phyloP scores from a whole-genome alignment of 30 jellyfish, hydroid and myxozoan species.

The Chironex yamaguchii region DNA sequence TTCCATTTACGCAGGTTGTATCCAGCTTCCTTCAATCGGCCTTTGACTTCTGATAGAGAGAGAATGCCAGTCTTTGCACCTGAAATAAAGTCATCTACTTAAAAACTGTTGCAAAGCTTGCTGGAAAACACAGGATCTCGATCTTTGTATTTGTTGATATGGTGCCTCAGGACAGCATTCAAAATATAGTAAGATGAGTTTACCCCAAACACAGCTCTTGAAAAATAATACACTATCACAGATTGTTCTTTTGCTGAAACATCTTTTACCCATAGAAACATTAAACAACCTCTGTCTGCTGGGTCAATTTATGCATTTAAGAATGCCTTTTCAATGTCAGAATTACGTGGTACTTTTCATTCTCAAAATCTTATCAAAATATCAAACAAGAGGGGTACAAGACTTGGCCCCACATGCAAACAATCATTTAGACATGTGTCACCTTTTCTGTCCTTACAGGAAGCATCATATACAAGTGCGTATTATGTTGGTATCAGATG shows the following conservation, averaged over 20 bases:
- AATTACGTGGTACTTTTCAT: no score
- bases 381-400: conserved; percentile 32
- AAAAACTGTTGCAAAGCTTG: conserved; percentile 27
- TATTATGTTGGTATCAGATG: conserved; percentile 53
- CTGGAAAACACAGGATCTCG: conserved; percentile 40
- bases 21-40: conserved; percentile 54
- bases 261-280: conserved; percentile 58
- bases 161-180: conserved; percentile 57
- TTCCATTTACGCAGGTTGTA: conserved; percentile 42
- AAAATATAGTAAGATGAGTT: conserved; percentile 4
- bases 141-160: conserved; percentile 19
- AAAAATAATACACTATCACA: not conserved
- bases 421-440: conserved; percentile 21
- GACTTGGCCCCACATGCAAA: conserved; percentile 46
- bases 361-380: conserved; percentile 33
- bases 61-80: no score
- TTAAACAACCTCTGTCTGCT: conserved; percentile 38
- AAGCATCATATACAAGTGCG: conserved; percentile 54
- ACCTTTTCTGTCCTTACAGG: conserved; percentile 32
- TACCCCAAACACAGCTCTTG: conserved; percentile 13
- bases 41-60: no score
- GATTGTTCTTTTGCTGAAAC: not conserved
- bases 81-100: conserved; percentile 33
- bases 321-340: no score
- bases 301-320: conserved; percentile 37